phyloP scores from a whole-genome alignment of 1,140 invertebrate species.

The Trachelipus rathkii region DNA sequence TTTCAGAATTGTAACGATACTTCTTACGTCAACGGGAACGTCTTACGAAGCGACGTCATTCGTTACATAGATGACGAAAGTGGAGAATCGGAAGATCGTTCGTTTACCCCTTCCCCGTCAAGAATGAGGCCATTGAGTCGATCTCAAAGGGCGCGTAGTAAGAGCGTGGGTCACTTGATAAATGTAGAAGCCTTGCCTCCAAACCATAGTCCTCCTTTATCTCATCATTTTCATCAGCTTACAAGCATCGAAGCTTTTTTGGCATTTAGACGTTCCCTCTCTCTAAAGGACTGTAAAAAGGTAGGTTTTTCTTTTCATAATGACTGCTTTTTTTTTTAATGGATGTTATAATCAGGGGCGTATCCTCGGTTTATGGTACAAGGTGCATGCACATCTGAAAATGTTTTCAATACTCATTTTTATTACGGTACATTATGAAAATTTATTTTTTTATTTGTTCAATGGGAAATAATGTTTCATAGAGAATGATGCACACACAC shows the following conservation, averaged over 20 bases:
- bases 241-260: constrained; percentile 39
- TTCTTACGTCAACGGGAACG: not conserved
- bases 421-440: no score
- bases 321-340: no score
- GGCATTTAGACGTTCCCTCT: constrained; percentile 37
- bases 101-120: constrained; percentile 41
- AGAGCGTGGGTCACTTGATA: constrained; percentile 74
- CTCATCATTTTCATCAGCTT: constrained; percentile 28
- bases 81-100: constrained; percentile 38
- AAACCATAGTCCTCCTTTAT: constrained; percentile 6
- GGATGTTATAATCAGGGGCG: no score
- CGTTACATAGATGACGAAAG: constrained; percentile 54
- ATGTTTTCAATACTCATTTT: no score
- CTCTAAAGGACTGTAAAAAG: constrained; percentile 40
- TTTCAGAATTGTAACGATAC: not conserved
- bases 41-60: constrained; percentile 48
- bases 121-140: constrained; percentile 18
- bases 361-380: no score
- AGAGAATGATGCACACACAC: no score
- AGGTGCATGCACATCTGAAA: no score
- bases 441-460: no score
- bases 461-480: no score
- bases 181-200: constrained; percentile 64
- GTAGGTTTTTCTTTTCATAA: not conserved
- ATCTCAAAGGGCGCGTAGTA: constrained; percentile 57